Conservation (phyloP, 2,797 vertebrate species). For the Pagetopsis macropterus region DNA sequence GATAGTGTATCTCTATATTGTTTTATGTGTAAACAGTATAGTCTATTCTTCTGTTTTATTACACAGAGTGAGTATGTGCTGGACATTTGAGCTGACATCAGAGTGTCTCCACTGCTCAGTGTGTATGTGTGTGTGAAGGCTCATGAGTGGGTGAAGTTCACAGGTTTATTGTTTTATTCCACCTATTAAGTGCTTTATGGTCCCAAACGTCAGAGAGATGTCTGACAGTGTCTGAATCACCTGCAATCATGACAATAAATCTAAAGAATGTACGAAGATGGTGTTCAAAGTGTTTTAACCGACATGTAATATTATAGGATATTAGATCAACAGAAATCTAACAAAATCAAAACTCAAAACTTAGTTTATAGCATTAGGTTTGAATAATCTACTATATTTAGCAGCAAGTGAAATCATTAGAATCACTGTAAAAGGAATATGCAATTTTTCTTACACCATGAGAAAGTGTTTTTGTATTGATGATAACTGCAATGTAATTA, state of each 20-base stretch:
- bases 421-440: no score
- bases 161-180: conserved; percentile 62
- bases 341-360: background rate
- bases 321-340: background rate
- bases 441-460: background rate
- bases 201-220: conserved; percentile 47
- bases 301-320: background rate
- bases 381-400: no score
- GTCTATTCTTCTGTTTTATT: conserved; percentile 30
- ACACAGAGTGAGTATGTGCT: conserved; percentile 12
- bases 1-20: background rate
- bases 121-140: background rate
- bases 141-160: conserved; percentile 51
- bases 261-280: conserved; percentile 7
- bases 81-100: conserved; percentile 42
- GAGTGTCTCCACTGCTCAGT: background rate
- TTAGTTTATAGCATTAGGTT: background rate
- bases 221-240: conserved; percentile 51
- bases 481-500: background rate
- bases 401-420: no score
- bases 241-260: conserved; percentile 30
- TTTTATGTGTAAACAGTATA: conserved; percentile 8
- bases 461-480: background rate
- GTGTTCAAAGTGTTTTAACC: background rate
- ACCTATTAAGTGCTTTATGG: conserved; percentile 58